A percentile compares a stretch with the other conserved stretches of the same genome.
phyloP scores from a whole-genome alignment of 2,113 vertebrate genomes.

The Electrona antarctica region DNA sequence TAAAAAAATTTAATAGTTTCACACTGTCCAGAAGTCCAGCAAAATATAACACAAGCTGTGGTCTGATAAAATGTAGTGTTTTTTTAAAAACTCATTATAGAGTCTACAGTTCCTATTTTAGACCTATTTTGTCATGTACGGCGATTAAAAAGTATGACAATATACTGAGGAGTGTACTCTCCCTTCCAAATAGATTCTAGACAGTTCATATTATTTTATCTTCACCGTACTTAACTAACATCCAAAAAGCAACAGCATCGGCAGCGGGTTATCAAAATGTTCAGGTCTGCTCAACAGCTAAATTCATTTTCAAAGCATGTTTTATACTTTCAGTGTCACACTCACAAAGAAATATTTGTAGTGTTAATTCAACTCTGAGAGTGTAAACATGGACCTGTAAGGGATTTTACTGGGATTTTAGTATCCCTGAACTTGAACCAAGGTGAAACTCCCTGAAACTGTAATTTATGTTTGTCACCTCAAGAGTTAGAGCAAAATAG shows the following conservation, averaged over 20 bases:
- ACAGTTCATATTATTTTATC: no score
- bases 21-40: not conserved
- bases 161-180: not conserved
- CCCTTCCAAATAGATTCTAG: no score
- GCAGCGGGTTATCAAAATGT: no score
- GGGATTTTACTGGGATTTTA: not conserved
- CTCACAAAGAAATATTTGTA: no score
- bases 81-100: not conserved
- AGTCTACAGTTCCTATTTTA: not conserved
- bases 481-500: constrained; percentile 9
- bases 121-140: no score
- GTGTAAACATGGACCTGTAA: no score
- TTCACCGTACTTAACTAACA: no score
- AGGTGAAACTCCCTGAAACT: not conserved
- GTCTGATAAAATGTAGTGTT: not conserved
- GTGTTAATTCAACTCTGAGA: no score
- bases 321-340: not conserved
- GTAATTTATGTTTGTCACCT: constrained; percentile 7
- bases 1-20: not conserved
- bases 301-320: not conserved
- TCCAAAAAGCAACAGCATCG: no score
- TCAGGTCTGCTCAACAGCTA: not conserved
- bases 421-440: not conserved
- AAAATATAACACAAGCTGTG: not conserved
- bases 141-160: not conserved